Base-by-base conservation (phyloP, 1,140 invertebrate genomes). In the Leguminivora glycinivorella region DNA sequence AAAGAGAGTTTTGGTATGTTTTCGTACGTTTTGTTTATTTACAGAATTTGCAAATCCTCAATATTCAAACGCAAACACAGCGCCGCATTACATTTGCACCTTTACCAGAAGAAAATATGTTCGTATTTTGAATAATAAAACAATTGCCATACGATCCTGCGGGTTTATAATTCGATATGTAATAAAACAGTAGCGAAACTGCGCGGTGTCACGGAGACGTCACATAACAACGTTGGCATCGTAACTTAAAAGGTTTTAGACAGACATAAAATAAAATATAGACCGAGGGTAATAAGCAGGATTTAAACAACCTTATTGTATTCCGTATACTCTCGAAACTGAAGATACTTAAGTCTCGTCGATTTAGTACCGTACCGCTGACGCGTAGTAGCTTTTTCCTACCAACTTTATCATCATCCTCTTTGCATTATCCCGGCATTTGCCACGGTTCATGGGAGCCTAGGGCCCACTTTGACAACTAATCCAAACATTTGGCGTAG, bases 191-290 rank as follows among this genome's bases (percentile, higher is more conserved):
- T 31, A 5, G 19, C 14, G 7, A 63, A 63, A 63, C 26, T 29
- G 58, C 58, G 26, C 26, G 10, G 26, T 31, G 17, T 17, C 58
- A 63, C 26, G 58, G 26, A 63, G 56, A 29, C 29, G 29, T 63
- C 58, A 63, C 58, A 31, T 63, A 63, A 63, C 31, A 63, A 63
- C 58, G 17, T 63, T 63, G 31, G 25, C 24, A 29, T 34, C 26
- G 58, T 63, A 63, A 31, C 31, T 31, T 26, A 63, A 63, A 29
- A 34, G 25, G 19, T 14, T 17, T 29, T n/a, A n/a, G n/a, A n/a
- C n/a, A n/a, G 56, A 25, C 22, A 25, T 60, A 29, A 43, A 43
- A n/a, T n/a, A n/a, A n/a, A n/a, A n/a, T n/a, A n/a, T n/a, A n/a
- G 40, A 17, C 22, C 6, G 26, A 22, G 1, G 56, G 24, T 24